phyloP scores from a whole-genome alignment of 2,888 invertebrate genomes.

The Oasisia sp. region DNA sequence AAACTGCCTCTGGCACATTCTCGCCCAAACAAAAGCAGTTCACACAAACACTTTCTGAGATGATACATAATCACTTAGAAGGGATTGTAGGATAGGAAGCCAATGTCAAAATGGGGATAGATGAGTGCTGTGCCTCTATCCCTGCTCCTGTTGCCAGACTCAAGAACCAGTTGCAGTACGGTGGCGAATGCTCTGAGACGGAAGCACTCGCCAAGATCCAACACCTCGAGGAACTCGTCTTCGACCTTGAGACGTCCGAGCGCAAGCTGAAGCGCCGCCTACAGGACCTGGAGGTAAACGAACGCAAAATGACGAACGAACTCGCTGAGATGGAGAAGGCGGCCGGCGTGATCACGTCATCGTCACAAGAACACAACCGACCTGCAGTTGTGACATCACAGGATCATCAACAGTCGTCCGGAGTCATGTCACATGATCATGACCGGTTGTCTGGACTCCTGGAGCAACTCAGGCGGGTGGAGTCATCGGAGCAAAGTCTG shows the following conservation, averaged over 20 bases:
- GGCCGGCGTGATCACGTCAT: constrained; percentile 24
- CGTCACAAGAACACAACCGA: not conserved
- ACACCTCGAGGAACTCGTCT: constrained; percentile 47
- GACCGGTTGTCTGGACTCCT: not conserved
- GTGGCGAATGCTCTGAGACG: constrained; percentile 23
- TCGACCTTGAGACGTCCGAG: constrained; percentile 54
- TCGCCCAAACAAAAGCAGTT: too few species aligned
- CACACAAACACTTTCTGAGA: too few species aligned
- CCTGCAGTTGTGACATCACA: not conserved
- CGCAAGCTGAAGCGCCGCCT: constrained; percentile 57
- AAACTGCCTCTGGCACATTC: too few species aligned
- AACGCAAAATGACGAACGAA: constrained; percentile 37
- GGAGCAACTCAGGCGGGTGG: not conserved
- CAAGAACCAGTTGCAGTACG: constrained; percentile 33
- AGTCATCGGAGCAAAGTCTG: not conserved
- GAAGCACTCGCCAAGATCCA: constrained; percentile 38
- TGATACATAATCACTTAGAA: too few species aligned
- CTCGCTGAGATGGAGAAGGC: constrained; percentile 39
- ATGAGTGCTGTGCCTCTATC: not conserved
- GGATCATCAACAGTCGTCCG: not conserved
- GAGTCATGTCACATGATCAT: not conserved
- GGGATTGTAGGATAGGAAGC: not conserved
- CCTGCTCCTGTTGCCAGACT: constrained; percentile 19
- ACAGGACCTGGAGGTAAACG: constrained; percentile 42
- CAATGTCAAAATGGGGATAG: not conserved